Base-by-base conservation (phyloP, 1,140 invertebrate genomes). In the Trichomalopsis sarcophagae region DNA sequence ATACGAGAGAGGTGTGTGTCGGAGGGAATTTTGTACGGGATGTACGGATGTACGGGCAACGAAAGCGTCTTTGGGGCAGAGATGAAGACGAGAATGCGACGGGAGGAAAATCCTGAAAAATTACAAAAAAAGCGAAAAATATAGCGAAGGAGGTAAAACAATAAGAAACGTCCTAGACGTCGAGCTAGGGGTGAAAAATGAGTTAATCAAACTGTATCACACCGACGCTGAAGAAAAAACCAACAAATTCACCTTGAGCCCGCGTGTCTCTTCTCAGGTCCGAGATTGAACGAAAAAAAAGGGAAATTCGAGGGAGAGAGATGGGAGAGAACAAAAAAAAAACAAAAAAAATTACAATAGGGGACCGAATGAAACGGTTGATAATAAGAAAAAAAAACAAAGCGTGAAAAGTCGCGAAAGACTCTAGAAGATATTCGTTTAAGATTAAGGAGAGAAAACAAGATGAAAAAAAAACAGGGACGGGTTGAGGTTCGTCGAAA, bases 341-440 rank as follows among this genome's bases (percentile, higher is more conserved):
- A 1, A 68, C 1, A 81, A 68, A 62, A 62, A 40, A 62, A 79
- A 79, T 14, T 27, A 80, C 2, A 55, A 84, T 81, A 81, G 82
- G 87, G 84, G 84, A 87, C 86, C 82, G 87, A 87, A 86, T 81
- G 77, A 50, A 88, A 88, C 84, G 80, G 86, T 87, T 84, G 86
- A 86, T 88, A 86, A 88, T 86, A 86, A 86, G 17, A 77, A 81
- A 84, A 75, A 33, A 36, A 36, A 79, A 84, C 33, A 69, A 76
- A 82, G 36, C 47, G 76, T 33, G 68, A 27, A 79, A 85, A 73
- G 80, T 82, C 69, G 69, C 78, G 14, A 71, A 80, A 50, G 79
- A 84, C 71, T 79, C 50, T 82, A 81, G 47, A 47, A 81, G 82
- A 82, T 40, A 88, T 84, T 79, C 68, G 44, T 79, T 84, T 84